phyloP scores from a whole-genome alignment of 2,797 vertebrate genomes.

The Mus minutoides region DNA sequence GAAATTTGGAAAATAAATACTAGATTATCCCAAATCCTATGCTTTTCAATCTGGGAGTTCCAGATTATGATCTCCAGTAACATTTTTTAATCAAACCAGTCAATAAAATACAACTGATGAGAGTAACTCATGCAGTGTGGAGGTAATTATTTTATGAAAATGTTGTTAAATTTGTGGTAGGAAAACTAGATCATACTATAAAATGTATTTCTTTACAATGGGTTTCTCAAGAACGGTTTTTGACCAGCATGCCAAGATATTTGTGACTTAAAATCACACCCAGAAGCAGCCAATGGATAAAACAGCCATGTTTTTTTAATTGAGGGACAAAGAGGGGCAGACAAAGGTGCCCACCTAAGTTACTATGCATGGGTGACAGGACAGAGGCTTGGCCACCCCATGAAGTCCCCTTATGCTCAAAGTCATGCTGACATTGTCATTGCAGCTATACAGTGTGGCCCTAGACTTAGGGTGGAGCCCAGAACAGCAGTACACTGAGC shows the following conservation, averaged over 20 bases:
- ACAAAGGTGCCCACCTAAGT: accelerated
- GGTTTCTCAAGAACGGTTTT: neutral
- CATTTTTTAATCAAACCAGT: neutral
- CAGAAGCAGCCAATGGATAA: neutral
- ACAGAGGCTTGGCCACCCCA: neutral
- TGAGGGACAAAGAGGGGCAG: neutral
- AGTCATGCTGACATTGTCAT: neutral
- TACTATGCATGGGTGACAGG: neutral
- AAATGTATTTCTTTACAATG: neutral
- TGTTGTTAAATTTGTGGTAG: neutral
- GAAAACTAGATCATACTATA: neutral
- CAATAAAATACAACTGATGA: neutral
- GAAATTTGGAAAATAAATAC: neutral
- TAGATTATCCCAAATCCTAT: neutral
- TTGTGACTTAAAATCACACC: neutral
- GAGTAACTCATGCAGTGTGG: neutral
- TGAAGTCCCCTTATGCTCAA: neutral
- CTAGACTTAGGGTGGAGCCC: neutral
- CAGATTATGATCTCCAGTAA: neutral
- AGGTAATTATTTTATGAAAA: slow-evolving; percentile 17
- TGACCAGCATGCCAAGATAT: neutral
- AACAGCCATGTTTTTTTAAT: neutral
- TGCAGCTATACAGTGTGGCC: neutral
- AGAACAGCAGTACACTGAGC: neutral
- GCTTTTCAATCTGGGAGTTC: neutral